Evolutionary conservation across 2,888 invertebrate genomes (phyloP).

Genomic region (Caenorhabditis plicata): DNA sequence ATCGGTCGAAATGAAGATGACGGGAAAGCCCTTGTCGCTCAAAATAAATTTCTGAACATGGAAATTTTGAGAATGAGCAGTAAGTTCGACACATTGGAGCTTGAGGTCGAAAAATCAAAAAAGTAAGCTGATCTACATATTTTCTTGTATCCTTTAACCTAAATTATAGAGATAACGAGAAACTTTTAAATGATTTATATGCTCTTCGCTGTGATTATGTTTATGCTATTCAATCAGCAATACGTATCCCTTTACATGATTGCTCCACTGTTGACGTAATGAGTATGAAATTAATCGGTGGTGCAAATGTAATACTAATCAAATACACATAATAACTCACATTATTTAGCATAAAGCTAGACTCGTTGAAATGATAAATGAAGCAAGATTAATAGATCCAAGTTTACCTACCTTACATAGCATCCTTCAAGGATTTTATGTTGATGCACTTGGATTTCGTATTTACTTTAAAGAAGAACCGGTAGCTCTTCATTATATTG

Average conservation of each 20-base stretch:
- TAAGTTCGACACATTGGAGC: slow-evolving; percentile 45
- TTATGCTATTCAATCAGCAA: slow-evolving; percentile 67
- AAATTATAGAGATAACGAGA: slow-evolving; percentile 20
- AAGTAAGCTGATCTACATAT: slow-evolving; percentile 16
- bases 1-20: slow-evolving; percentile 20
- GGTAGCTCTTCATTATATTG: slow-evolving; percentile 69
- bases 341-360: slow-evolving; percentile 67
- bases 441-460: slow-evolving; percentile 70
- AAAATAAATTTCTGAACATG: slow-evolving; percentile 69
- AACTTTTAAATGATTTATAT: slow-evolving; percentile 31
- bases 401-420: slow-evolving; percentile 69
- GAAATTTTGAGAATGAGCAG: slow-evolving; percentile 68
- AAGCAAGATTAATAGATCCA: slow-evolving; percentile 69
- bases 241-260: slow-evolving; percentile 68
- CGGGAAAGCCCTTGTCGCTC: slow-evolving; percentile 43
- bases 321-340: not conserved
- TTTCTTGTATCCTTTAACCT: not conserved
- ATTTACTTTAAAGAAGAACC: slow-evolving; percentile 68
- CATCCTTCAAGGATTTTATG: slow-evolving; percentile 63
- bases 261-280: slow-evolving; percentile 67
- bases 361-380: slow-evolving; percentile 67
- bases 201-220: slow-evolving; percentile 52
- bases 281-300: slow-evolving; percentile 69
- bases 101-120: slow-evolving; percentile 8
- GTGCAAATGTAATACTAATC: slow-evolving; percentile 68